Percentiles rank a stretch among this genome's conserved stretches.
phyloP scores from a whole-genome alignment of 1,140 invertebrate species.

The Adelges cooleyi region DNA sequence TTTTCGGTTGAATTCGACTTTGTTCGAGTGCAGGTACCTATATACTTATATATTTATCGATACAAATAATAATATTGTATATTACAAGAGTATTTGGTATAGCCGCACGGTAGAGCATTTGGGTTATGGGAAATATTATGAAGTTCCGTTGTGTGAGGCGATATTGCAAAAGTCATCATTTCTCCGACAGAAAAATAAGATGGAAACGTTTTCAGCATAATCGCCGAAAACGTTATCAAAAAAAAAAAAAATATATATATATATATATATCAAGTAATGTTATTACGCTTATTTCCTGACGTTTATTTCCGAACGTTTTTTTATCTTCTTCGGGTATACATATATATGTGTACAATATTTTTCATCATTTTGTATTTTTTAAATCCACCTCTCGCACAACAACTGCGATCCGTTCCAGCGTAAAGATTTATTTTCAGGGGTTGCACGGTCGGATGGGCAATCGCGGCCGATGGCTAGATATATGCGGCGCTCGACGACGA shows the following conservation, averaged over 20 bases:
- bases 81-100: no score
- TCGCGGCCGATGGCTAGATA: conserved; percentile 28
- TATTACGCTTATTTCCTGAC: conserved; percentile 24
- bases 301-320: conserved; percentile 13
- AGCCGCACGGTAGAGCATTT: not conserved
- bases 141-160: not conserved
- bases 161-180: conserved; percentile 8
- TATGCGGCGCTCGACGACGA: not conserved
- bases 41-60: no score
- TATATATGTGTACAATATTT: not conserved
- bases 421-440: conserved; percentile 29
- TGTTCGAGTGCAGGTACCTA: no score
- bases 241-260: conserved; percentile 8
- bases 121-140: not conserved
- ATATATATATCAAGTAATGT: no score
- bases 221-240: conserved; percentile 1
- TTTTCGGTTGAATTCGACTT: no score
- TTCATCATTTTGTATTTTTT: conserved; percentile 28
- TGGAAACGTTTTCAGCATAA: not conserved
- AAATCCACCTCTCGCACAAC: conserved; percentile 26
- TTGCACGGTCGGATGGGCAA: conserved; percentile 28
- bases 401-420: conserved; percentile 28
- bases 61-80: no score
- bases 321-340: conserved; percentile 3
- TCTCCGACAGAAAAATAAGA: no score